Base-by-base conservation (phyloP, 2,888 invertebrate species). In the Drosophila testacea region DNA sequence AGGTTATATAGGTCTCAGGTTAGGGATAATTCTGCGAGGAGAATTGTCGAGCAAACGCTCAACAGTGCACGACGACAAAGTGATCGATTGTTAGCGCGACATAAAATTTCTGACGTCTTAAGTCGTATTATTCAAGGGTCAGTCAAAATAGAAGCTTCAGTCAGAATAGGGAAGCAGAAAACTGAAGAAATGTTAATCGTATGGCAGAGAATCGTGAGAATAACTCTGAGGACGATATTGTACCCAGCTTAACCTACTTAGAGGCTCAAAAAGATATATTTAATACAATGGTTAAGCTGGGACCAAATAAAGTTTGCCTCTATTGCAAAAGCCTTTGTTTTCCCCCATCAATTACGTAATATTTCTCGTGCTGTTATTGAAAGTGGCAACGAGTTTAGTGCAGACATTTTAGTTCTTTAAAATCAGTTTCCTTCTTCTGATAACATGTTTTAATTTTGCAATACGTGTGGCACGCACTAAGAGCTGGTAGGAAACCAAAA, bases 41-140 rank as follows among this genome's bases (percentile, higher is more conserved):
- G 51, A 27, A 36, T 51, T 51, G 36, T 36, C 36, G 50, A 51
- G 4, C 50, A 51, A 22, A 22, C 36, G 6, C 16, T 38, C 10
- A 27, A 38, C 4, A 51, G 11, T 51, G 50, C 16, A 36, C 36
- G 36, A 4, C 34, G 50, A 6, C 50, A 6, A 38, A 50, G 50
- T 50, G 36, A 36, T 10, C 36, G 50, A 10, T 16, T 50, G 16
- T 11, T 36, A 13, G 11, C 16, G 16, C 1, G 16, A 16, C 16
- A 16, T 1, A 4, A 36, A 38, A 6, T n/a, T 5, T 2, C n/a
- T 38, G 38, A n/a, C 38, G 16, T 5, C n/a, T 38, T 16, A 16
- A 16, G 16, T 1, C 16, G 38, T 5, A 5, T 38, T 6, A 38
- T n/a, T 13, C 38, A 38, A 38, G 38, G 13, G 38, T 38, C 1